Conservation (phyloP, 2,888 invertebrate species). For the Ochropleura leucogaster region DNA sequence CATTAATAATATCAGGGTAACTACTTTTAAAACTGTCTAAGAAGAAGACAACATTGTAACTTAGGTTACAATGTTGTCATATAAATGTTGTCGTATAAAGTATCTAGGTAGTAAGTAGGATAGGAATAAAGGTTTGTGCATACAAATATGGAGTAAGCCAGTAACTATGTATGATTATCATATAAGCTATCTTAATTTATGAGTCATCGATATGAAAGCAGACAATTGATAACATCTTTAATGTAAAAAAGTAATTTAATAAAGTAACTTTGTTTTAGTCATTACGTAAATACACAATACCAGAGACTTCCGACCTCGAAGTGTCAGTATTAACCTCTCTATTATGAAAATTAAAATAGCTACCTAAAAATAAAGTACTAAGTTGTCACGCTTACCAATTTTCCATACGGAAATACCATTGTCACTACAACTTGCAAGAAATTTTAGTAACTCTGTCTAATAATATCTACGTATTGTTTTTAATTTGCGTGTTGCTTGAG, state of each 20-base stretch:
- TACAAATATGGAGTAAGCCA: background rate
- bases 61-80: too few species aligned
- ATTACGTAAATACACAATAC: background rate
- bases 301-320: background rate
- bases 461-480: conserved; percentile 12
- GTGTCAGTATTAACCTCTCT: background rate
- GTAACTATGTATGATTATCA: background rate
- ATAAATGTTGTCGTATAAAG: too few species aligned
- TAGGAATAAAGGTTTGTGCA: background rate
- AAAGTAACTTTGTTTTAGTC: conserved; percentile 2
- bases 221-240: background rate
- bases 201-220: background rate
- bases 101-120: too few species aligned
- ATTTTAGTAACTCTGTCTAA: conserved; percentile 9
- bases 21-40: conserved; percentile 1
- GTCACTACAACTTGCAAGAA: conserved; percentile 10
- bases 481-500: conserved; percentile 17
- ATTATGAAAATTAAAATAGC: conserved; percentile 13
- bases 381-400: conserved; percentile 22
- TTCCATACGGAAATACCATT: background rate
- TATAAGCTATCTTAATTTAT: background rate
- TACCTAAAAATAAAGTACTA: background rate
- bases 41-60: background rate
- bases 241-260: background rate
- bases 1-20: background rate